Conservation (phyloP, 2,888 invertebrate species). For the Caenorhabditis sp. region DNA sequence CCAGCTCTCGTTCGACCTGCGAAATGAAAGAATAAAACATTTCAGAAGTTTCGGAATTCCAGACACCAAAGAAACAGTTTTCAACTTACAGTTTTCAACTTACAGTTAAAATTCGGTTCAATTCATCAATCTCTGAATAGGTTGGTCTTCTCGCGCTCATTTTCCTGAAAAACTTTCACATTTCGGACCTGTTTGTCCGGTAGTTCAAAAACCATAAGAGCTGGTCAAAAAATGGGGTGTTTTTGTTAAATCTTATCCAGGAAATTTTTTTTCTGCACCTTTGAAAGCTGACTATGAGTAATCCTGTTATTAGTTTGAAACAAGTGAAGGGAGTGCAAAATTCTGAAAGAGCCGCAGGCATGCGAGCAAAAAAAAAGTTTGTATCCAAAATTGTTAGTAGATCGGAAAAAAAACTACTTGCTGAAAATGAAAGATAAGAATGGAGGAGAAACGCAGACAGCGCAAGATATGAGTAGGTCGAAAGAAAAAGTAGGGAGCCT, state of each 20-base stretch:
- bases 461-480: no score
- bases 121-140: slow-evolving; percentile 56
- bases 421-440: not conserved
- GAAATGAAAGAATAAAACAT: not conserved
- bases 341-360: not conserved
- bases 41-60: no score
- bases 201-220: not conserved
- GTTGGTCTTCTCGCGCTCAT: slow-evolving; percentile 26
- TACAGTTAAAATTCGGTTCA: slow-evolving; percentile 58
- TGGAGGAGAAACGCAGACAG: slow-evolving; percentile 18
- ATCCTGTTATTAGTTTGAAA: no score
- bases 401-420: no score
- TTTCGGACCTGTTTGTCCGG: not conserved
- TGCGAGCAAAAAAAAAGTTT: no score
- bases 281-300: no score
- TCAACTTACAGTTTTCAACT: slow-evolving; percentile 46
- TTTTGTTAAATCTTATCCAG: not conserved
- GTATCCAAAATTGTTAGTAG: no score
- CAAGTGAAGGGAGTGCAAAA: not conserved
- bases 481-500: not conserved
- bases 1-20: slow-evolving; percentile 60
- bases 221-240: not conserved
- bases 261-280: not conserved
- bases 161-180: not conserved
- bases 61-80: not conserved